Evolutionary conservation across 2,888 invertebrate species (phyloP).

Genomic region (Xestoiulus laeticollis): DNA sequence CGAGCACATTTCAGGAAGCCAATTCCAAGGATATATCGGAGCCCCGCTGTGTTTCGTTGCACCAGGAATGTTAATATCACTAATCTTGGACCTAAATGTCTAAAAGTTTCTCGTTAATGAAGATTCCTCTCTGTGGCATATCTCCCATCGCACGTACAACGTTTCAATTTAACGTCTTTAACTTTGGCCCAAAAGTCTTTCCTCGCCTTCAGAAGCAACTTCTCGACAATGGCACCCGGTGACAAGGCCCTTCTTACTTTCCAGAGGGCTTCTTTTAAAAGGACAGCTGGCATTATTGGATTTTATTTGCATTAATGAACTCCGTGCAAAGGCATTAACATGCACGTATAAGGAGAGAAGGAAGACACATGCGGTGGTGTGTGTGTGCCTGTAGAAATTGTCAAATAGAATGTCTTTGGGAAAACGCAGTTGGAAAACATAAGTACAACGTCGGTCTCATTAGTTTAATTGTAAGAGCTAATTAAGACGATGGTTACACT

Average conservation of each 20-base stretch:
- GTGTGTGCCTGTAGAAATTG: background rate
- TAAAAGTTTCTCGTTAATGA: background rate
- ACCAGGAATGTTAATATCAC: no score
- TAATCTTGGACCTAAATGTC: background rate
- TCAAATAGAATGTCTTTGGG: background rate
- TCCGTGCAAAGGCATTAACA: conserved; percentile 33
- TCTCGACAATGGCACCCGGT: background rate
- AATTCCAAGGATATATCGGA: no score
- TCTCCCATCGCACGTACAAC: background rate
- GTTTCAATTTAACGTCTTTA: conserved; percentile 1
- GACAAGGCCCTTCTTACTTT: background rate
- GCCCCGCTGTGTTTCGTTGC: no score
- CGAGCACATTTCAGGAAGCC: no score
- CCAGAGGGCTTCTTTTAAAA: conserved; percentile 27
- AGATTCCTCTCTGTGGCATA: background rate
- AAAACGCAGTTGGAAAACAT: conserved; percentile 14
- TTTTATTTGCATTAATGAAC: conserved; percentile 43
- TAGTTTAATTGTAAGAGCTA: conserved; percentile 41
- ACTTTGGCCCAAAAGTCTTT: background rate
- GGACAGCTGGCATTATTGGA: conserved; percentile 41
- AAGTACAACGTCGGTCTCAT: conserved; percentile 41
- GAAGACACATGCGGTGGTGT: background rate
- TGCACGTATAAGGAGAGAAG: background rate
- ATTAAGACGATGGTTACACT: conserved; percentile 40
- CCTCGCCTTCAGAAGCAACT: background rate